Evolutionary conservation across 1,140 invertebrate species (phyloP).

Genomic region (Tribolium castaneum): DNA sequence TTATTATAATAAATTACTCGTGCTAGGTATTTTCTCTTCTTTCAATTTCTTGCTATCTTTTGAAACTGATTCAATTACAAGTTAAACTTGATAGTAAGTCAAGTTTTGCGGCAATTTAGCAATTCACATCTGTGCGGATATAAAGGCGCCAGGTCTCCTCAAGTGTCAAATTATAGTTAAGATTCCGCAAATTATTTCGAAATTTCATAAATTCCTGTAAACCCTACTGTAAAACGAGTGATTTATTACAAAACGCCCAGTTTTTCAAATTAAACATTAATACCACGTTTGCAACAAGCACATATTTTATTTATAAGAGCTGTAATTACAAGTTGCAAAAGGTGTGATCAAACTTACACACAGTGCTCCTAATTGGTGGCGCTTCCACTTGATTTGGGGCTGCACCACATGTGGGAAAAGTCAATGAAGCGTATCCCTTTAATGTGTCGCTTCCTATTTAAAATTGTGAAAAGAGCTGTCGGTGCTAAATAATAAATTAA

Average conservation of each 20-base stretch:
- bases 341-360: neutral
- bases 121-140: neutral
- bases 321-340: too few relatives aligned
- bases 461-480: slow-evolving; percentile 17
- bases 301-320: too few relatives aligned
- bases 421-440: slow-evolving; percentile 17
- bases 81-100: too few relatives aligned
- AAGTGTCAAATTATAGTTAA: neutral
- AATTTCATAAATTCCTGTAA: neutral
- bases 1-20: too few relatives aligned
- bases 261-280: too few relatives aligned
- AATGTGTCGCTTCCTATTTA: slow-evolving; percentile 20
- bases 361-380: neutral
- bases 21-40: too few relatives aligned
- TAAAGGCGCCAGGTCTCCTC: neutral
- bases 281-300: too few relatives aligned
- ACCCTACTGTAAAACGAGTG: neutral
- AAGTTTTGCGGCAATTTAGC: too few relatives aligned
- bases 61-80: too few relatives aligned
- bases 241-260: too few relatives aligned
- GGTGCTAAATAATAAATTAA: neutral
- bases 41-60: too few relatives aligned
- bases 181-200: slow-evolving; percentile 3
- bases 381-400: slow-evolving; percentile 20
- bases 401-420: slow-evolving; percentile 11